A percentile compares a stretch with the other conserved stretches of the same genome.
Conservation (phyloP, 2,888 invertebrate genomes). For the Pedicia rivosa region DNA sequence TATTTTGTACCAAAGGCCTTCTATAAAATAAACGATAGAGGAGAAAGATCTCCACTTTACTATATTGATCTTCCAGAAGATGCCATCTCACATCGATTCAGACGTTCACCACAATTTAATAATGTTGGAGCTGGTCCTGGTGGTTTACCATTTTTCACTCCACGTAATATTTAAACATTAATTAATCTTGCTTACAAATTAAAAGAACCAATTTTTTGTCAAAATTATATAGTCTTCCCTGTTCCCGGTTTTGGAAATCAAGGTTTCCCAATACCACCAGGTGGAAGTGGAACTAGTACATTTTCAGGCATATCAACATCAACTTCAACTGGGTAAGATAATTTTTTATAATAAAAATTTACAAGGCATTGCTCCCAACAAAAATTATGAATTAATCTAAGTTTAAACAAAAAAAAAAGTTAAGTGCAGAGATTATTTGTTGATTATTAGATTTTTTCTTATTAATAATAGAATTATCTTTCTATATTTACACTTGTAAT, state of each 20-base stretch:
- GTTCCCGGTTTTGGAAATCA: not conserved
- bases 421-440: too few relatives aligned
- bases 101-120: conserved; percentile 5
- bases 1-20: conserved; percentile 8
- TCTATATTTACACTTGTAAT: too few relatives aligned
- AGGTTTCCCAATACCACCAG: not conserved
- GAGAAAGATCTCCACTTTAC: conserved; percentile 1
- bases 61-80: conserved; percentile 3
- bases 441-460: too few relatives aligned
- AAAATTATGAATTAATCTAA: too few relatives aligned
- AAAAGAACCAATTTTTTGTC: too few relatives aligned
- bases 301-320: conserved; percentile 1
- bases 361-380: too few relatives aligned
- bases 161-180: not conserved
- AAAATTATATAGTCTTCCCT: not conserved
- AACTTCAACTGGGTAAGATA: conserved; percentile 3
- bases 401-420: too few relatives aligned
- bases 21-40: conserved; percentile 8
- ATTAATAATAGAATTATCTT: too few relatives aligned
- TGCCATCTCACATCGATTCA: not conserved
- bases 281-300: not conserved
- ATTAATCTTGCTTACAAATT: too few relatives aligned
- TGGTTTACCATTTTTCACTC: not conserved
- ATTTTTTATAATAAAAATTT: too few relatives aligned
- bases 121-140: too few relatives aligned